Evolutionary conservation across 2,797 vertebrate genomes (phyloP), one percentile per base, ranked within the genome.

Genomic region (Sebastes iracundus): DNA sequence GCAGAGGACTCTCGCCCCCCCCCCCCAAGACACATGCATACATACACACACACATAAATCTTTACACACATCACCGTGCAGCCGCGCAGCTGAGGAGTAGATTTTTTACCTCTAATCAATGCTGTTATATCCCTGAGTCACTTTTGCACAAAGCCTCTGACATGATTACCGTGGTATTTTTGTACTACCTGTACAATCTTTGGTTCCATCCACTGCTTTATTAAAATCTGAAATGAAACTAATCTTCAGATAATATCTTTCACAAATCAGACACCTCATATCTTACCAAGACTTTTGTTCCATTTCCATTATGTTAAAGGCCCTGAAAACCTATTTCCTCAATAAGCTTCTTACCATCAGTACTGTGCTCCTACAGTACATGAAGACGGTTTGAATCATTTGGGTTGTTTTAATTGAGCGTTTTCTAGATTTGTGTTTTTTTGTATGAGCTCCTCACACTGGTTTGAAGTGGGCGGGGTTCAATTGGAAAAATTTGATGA

Each of bases 1-100:
- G n/a, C 84, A 80, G 55, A 87, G 83, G 78, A 90, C 68, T 79
- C 79, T 55, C 33, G 22, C 81, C 79, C 16, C 80, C 14, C 35
- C 35, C 38, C 14, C 12, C 85, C 74, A 35, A 80, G 82, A 90
- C 69, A 79, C 67, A 59, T 28, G 16, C 65, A 18, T 56, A 28
- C 56, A 23, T 65, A 67, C 18, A 52, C 53, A 56, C 53, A 49
- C 4, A 27, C n/a, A 58, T 59, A 56, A 62, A 56, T 80, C 27
- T 62, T 79, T 42, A 59, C 65, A 72, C 42, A 35, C 69, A 74
- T 76, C 30, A 52, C 32, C 7, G 13, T n/a, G 49, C 33, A 64
- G 64, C 63, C 38, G 67, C 8, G 53, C 20, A 60, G 59, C 73
- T 59, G 71, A 32, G 33, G 66, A 75, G 60, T 14, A 53, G 55